Evolutionary conservation across 2,113 vertebrate species (phyloP), one percentile per base, ranked within the genome.

Genomic region (Falco punctatus): DNA sequence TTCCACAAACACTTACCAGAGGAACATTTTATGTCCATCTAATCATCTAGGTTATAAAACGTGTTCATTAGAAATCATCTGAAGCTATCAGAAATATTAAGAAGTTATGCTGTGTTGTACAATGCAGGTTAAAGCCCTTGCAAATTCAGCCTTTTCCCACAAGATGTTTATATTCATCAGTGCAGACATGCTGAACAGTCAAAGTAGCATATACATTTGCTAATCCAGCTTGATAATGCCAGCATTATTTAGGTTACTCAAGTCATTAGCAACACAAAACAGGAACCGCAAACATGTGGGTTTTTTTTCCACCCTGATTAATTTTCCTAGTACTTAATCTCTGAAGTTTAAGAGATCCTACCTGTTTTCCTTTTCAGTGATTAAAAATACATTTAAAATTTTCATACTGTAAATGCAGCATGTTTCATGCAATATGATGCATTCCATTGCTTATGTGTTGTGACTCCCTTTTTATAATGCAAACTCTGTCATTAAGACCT

Each of bases 301-400:
- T 0, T 32, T 77, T 92, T 88, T 88, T 95, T 74, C 79, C 44
- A 93, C 24, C 23, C 62, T 77, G 64, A 83, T 58, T 96, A 71
- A 61, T 95, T 98, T 93, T 90, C 78, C 86, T 79, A 90, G 38
- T 91, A 71, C 40, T 74, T 66, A 91, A 92, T 94, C 80, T 90
- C 72, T 77, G 86, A 77, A 46, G 77, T 93, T 86, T 95, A 70
- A 96, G 83, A 92, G 44, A 73, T 16, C 35, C 52, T 88, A 51
- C 18, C 91, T 95, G 30, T 49, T 88, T 91, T 61, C 16, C 32
- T 81, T 90, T 69, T 70, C 59, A 49, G n/a, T 55, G n/a, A 88
- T 86, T 89, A 54, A 65, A 94, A 95, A 93, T 78, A 52, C 3
- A 58, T 93, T 90, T 88, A 87, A 58, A 9, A 67, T 69, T 65